Base-by-base conservation (phyloP, 35 echinoderm and acorn worm species). In the Lytechinus pictus region DNA sequence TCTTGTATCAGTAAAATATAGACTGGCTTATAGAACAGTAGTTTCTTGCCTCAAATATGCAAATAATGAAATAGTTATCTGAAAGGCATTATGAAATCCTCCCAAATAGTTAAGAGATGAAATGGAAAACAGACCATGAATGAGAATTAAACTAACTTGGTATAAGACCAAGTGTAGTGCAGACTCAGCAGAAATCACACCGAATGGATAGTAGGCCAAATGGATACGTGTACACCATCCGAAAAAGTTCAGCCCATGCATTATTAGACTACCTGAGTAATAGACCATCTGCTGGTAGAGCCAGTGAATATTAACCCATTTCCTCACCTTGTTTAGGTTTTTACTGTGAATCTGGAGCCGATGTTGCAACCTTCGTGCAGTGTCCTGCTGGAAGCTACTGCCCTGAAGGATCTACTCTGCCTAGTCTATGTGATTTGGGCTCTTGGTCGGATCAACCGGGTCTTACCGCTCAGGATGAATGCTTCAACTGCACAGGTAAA, bases 401-500 rank as follows among this genome's bases (percentile, higher is more conserved):
- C 58, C 95, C 96, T 12, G 57, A 87, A 54, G 98, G 97, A 9
- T 97, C 98, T 57, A 95, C 96, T 89, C 56, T 99, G 94, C 98
- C 98, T 94, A 91, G 96, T 55, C 94, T 97, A 5, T 99, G 98
- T 89, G 91, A 96, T 13, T 96, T 97, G 24, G 98, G 98, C 29
- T 96, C 95, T n/a, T 99, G 96, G 97, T 98, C 96, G 1, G 96
- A 96, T 87, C 71, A 96, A 33, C 53, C 87, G 24, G 72, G 93
- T 28, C 94, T 99, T 7, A 97, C 97, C 44, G 91, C 96, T 28
- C 89, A 98, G 71, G 55, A 19, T 53, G 98, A 99, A 95, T 99
- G 98, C 97, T 98, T 96, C 86, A 97, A 97, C 86, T 99, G 98
- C 86, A 97, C 97, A 95, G 97, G 98, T 99, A 54, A 96, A 7